These are phyloP conservation scores for Caenorhabditis sulstoni DNA, from an alignment of 2,888 invertebrate species.

Conservation along the genomic window DNA sequence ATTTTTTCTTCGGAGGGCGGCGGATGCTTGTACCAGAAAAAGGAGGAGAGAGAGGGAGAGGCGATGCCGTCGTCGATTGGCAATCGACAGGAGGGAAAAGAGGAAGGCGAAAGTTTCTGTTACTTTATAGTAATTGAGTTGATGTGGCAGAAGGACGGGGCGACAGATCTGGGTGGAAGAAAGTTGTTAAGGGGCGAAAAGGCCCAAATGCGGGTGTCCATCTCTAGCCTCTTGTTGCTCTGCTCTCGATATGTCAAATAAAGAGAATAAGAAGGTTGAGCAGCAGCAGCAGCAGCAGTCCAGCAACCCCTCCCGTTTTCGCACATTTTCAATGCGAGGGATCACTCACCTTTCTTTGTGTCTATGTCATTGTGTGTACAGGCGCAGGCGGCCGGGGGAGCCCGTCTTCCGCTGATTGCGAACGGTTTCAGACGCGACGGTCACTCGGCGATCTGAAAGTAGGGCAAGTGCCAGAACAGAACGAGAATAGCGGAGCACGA, in stretches of 20 bases:
- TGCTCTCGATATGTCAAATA: constrained; percentile 54
- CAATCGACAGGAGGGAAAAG: constrained; percentile 8
- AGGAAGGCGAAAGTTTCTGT: constrained; percentile 46
- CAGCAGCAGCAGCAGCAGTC: constrained; percentile 14
- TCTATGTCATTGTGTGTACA: constrained; percentile 56
- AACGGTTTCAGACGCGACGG: constrained; percentile 27
- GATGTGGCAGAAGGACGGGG: constrained; percentile 38
- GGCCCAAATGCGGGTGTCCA: constrained; percentile 24
- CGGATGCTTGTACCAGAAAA: constrained; percentile 39
- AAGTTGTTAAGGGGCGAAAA: background rate
- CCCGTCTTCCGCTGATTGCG: constrained; percentile 41
- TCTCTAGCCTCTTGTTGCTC: constrained; percentile 7
- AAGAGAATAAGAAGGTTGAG: constrained; percentile 53
- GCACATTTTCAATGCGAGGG: constrained; percentile 38
- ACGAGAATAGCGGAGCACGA: background rate
- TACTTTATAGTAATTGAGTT: constrained; percentile 57
- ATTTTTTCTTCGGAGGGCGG: constrained; percentile 44
- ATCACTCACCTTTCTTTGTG: constrained; percentile 53
- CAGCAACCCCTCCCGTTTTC: constrained; percentile 29
- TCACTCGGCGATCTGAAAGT: constrained; percentile 1
- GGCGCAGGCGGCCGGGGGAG: constrained; percentile 40
- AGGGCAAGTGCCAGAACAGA: no score
- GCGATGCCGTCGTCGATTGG: constrained; percentile 20
- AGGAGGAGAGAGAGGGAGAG: constrained; percentile 4
- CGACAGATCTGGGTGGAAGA: background rate